Percentiles rank a stretch among this genome's conserved stretches.
phyloP scores from a whole-genome alignment of 2,113 vertebrate species.

The Gavia stellata region DNA sequence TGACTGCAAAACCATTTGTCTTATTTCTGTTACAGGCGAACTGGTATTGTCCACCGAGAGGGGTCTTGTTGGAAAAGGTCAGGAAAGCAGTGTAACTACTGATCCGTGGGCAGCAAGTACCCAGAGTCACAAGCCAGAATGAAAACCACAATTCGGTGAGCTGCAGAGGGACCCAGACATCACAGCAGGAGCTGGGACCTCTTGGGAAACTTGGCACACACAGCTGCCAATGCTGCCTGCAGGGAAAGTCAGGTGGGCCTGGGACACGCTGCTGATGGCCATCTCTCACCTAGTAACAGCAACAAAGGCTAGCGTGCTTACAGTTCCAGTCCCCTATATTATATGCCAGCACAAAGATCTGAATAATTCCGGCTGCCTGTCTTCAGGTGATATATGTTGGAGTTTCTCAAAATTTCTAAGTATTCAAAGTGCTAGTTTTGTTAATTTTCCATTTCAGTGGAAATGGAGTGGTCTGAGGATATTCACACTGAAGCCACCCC shows the following conservation, averaged over 20 bases:
- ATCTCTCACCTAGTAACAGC: not conserved
- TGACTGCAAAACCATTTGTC: not conserved
- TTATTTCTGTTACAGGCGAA: not conserved
- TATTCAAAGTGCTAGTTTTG: not conserved
- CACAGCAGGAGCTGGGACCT: not conserved
- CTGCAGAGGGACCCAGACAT: not conserved
- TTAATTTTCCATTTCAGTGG: not conserved
- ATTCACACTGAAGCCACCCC: not conserved
- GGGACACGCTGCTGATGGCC: not conserved
- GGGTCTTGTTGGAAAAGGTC: not conserved
- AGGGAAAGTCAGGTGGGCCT: not conserved
- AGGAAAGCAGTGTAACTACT: not conserved
- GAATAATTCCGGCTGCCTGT: not conserved
- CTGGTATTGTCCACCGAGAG: not conserved
- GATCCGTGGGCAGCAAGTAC: not conserved
- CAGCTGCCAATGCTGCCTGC: not conserved
- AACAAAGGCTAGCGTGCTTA: not conserved
- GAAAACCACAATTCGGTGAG: not conserved
- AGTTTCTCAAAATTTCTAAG: not conserved
- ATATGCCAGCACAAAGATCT: not conserved
- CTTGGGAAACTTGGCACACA: fast-evolving
- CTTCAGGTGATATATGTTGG: not conserved
- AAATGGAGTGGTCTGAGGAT: not conserved
- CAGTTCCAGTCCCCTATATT: not conserved
- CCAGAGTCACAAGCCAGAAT: not conserved